A percentile compares a stretch with the other conserved stretches of the same genome.
Evolutionary conservation across 2,797 vertebrate species (phyloP).

Genomic region (Octomys mimax): DNA sequence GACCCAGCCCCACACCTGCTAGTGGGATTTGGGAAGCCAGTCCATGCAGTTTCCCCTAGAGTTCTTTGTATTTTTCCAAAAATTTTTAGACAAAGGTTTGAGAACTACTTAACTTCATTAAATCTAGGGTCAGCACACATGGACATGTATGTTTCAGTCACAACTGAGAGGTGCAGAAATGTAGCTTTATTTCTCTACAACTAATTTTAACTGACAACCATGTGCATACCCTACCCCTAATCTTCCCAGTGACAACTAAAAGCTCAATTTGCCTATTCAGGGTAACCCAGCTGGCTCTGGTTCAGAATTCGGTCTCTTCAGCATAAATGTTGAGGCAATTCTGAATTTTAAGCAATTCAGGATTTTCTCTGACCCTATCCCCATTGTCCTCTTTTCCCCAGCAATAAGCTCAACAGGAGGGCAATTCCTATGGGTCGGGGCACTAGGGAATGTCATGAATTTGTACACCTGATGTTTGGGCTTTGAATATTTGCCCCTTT

Average conservation of each 20-base stretch:
- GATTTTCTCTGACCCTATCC: not conserved
- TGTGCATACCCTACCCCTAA: not conserved
- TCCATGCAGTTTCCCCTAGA: not conserved
- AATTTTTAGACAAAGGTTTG: constrained; percentile 42
- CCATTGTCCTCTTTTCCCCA: constrained; percentile 5
- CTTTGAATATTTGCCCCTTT: not conserved
- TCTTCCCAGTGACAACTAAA: not conserved
- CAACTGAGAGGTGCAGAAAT: constrained; percentile 38
- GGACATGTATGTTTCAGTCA: constrained; percentile 56
- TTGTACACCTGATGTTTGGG: constrained; percentile 3
- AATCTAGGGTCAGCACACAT: not conserved
- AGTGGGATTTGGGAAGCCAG: not conserved
- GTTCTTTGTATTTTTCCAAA: constrained; percentile 41
- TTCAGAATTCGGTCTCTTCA: constrained; percentile 57
- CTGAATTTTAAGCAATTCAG: not conserved
- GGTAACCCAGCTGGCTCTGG: constrained; percentile 22
- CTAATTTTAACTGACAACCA: constrained; percentile 6
- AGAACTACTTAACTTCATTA: constrained; percentile 48
- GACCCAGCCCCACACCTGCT: not conserved
- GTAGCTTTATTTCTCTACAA: constrained; percentile 37
- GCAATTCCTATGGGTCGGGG: not conserved
- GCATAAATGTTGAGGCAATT: not conserved
- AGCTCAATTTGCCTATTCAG: constrained; percentile 16
- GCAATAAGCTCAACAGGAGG: not conserved
- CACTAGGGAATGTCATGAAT: not conserved